Evolutionary conservation across 2,113 vertebrate genomes (phyloP).

Genomic region (Sturnira hondurensis): DNA sequence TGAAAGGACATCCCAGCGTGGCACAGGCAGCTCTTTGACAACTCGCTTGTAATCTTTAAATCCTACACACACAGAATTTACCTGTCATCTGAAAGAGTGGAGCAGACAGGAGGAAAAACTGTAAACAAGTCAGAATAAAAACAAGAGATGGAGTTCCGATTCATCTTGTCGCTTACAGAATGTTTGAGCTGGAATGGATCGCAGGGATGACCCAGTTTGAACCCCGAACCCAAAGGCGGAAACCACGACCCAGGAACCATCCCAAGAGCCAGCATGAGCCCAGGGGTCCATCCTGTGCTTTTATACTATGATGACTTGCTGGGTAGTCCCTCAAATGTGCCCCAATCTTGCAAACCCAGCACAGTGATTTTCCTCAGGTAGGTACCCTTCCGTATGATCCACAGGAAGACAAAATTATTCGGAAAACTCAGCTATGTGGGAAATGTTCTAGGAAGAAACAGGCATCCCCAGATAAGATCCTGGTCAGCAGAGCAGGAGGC

Average conservation of each 20-base stretch:
- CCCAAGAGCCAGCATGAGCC: neutral
- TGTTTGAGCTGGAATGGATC: neutral
- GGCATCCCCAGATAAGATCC: neutral
- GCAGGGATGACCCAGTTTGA: neutral
- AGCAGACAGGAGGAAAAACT: slow-evolving; percentile 18
- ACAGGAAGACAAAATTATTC: neutral
- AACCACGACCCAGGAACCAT: neutral
- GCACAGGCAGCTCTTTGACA: neutral
- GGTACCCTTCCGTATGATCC: neutral
- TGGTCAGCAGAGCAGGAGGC: neutral
- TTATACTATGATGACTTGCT: neutral
- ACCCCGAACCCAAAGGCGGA: neutral
- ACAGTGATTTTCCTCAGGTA: neutral
- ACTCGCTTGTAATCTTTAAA: slow-evolving; percentile 47
- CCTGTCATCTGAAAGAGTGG: neutral
- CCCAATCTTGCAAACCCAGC: neutral
- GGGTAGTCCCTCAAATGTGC: neutral
- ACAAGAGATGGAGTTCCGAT: slow-evolving; percentile 26
- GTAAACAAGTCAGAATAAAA: slow-evolving; percentile 58
- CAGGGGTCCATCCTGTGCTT: neutral
- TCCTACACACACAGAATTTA: neutral
- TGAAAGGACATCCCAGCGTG: slow-evolving; percentile 32
- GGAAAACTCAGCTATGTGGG: neutral
- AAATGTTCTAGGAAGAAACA: neutral
- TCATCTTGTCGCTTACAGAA: slow-evolving; percentile 27